Conservation (phyloP, 1,140 invertebrate species). For the Macrotrachela quadricornifera region DNA sequence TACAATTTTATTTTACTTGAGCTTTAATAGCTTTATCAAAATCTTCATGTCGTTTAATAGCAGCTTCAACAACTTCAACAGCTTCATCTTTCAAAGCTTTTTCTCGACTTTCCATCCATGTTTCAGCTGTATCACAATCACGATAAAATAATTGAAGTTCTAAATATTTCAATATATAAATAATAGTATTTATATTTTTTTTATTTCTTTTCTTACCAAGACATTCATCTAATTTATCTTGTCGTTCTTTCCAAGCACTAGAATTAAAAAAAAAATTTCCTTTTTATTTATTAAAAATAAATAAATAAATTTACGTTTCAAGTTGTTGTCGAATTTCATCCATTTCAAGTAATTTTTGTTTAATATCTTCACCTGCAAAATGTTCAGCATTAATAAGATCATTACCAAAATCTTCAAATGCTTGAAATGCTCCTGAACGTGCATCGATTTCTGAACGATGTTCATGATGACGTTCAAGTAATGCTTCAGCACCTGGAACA, state of each 20-base stretch:
- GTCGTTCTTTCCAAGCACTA: constrained; percentile 72
- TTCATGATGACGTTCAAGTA: constrained; percentile 94
- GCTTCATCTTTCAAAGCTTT: constrained; percentile 60
- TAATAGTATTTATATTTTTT: too few relatives aligned
- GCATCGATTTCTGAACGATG: constrained; percentile 96
- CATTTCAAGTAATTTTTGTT: constrained; percentile 78
- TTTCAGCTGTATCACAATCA: constrained; percentile 89
- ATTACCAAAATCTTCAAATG: constrained; percentile 88
- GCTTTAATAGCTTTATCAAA: constrained; percentile 98
- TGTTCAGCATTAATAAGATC: constrained; percentile 80
- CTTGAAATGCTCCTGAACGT: constrained; percentile 77
- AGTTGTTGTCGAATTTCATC: constrained; percentile 67
- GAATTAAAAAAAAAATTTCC: too few relatives aligned
- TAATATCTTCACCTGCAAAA: constrained; percentile 83
- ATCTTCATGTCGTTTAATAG: constrained; percentile 99
- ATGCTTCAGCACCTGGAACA: constrained; percentile 89
- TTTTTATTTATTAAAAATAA: too few relatives aligned
- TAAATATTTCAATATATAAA: too few relatives aligned
- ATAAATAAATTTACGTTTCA: constrained; percentile 30
- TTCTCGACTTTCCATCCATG: constrained; percentile 95
- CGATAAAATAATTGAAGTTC: constrained; percentile 85
- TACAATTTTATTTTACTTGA: too few relatives aligned
- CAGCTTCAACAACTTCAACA: constrained; percentile 76
- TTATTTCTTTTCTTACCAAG: constrained; percentile 25
- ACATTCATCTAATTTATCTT: constrained; percentile 87